Percentiles rank a stretch among this genome's conserved stretches.
These are phyloP conservation scores for Dicycla oo DNA, from an alignment of 2,888 invertebrate species.

Conservation along the genomic window DNA sequence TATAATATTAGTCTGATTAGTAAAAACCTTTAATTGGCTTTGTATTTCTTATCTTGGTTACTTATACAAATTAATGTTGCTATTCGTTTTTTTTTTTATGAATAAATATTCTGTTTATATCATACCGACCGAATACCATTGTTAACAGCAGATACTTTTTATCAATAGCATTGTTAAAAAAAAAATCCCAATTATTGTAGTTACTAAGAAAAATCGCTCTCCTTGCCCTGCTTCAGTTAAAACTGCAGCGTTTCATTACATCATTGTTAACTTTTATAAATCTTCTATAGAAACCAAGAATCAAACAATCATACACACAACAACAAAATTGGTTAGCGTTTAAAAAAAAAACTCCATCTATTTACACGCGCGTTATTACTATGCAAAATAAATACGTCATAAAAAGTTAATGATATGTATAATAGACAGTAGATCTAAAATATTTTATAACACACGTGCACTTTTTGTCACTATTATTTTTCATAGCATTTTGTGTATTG, in stretches of 20 bases:
- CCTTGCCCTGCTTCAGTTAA: conserved; percentile 33
- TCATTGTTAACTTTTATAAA: conserved; percentile 18
- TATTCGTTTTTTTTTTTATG: neutral
- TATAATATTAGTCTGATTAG: too few species aligned
- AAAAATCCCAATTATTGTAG: conserved; percentile 14
- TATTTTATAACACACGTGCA: neutral
- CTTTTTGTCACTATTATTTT: neutral
- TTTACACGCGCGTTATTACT: neutral
- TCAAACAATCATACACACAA: conserved; percentile 18
- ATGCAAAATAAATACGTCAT: neutral
- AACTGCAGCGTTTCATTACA: conserved; percentile 10
- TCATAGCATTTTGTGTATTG: neutral
- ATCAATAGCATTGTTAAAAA: neutral
- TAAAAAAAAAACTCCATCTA: neutral
- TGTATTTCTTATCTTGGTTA: neutral
- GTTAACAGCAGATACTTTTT: neutral
- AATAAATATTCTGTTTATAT: neutral
- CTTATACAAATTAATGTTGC: neutral
- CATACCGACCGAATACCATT: neutral
- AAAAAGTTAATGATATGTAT: neutral
- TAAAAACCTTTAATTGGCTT: conserved; percentile 19
- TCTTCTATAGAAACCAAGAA: conserved; percentile 9
- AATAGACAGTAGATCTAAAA: neutral
- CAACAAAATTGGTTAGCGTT: neutral
- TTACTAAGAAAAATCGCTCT: conserved; percentile 19